phyloP scores from a whole-genome alignment of 1,140 invertebrate genomes.

The Drosophila truncata region DNA sequence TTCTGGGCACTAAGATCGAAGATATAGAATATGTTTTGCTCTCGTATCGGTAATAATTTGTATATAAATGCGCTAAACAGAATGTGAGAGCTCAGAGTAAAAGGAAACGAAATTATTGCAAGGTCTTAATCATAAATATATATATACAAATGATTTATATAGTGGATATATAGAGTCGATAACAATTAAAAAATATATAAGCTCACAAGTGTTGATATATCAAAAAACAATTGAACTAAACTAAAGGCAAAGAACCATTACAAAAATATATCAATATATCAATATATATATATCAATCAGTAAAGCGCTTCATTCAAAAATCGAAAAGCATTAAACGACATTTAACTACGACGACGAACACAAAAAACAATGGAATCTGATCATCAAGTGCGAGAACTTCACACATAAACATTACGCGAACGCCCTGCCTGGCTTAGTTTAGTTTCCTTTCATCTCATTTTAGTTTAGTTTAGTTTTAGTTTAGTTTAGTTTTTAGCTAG shows the following conservation, averaged over 20 bases:
- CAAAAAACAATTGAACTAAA: slow-evolving; percentile 79
- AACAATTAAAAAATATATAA: slow-evolving; percentile 80
- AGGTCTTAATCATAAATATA: slow-evolving; percentile 65
- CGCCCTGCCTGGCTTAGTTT: slow-evolving; percentile 4
- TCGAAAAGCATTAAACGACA: slow-evolving; percentile 50
- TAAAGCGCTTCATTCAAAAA: slow-evolving; percentile 29
- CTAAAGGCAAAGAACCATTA: slow-evolving; percentile 72
- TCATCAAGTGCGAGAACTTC: slow-evolving; percentile 29
- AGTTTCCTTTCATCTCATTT: slow-evolving; percentile 1
- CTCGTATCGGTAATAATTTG: slow-evolving; percentile 54
- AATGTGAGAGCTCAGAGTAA: slow-evolving; percentile 56
- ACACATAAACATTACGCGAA: slow-evolving; percentile 50
- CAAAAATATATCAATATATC: slow-evolving; percentile 61
- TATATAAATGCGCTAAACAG: slow-evolving; percentile 77
- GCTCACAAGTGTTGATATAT: slow-evolving; percentile 72
- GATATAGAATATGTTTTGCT: slow-evolving; percentile 65
- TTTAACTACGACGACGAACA: slow-evolving; percentile 62
- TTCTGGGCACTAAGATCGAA: slow-evolving; percentile 39
- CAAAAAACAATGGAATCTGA: slow-evolving; percentile 58
- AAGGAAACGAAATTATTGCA: slow-evolving; percentile 70
- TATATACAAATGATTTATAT: slow-evolving; percentile 79
- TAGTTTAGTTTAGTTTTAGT: slow-evolving; percentile 23
- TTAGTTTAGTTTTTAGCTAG: slow-evolving; percentile 55
- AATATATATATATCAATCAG: slow-evolving; percentile 37
- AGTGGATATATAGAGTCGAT: slow-evolving; percentile 65